A percentile compares a stretch with the other conserved stretches of the same genome.
Evolutionary conservation across 2,888 invertebrate genomes (phyloP).

Genomic region (Carabus problematicus): DNA sequence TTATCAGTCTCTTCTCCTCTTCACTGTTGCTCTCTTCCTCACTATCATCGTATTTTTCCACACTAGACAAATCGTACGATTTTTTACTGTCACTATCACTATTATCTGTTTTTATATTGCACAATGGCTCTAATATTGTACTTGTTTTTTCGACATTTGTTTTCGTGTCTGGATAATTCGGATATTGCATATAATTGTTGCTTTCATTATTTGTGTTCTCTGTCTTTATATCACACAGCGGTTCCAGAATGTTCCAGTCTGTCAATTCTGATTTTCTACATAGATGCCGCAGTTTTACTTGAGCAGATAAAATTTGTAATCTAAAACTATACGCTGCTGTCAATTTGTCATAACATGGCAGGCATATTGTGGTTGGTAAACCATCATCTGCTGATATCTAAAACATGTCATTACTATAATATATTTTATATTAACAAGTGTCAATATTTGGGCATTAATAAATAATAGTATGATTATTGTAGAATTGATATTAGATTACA

Average conservation of each 20-base stretch:
- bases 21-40: neutral
- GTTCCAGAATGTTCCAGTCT: no score
- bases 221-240: no score
- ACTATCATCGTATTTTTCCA: neutral
- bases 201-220: no score
- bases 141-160: neutral
- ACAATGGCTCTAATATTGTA: neutral
- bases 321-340: neutral
- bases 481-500: neutral
- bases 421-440: neutral
- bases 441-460: neutral
- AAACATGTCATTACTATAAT: neutral
- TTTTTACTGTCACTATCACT: neutral
- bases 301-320: conserved; percentile 5
- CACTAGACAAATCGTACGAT: neutral
- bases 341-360: conserved; percentile 2
- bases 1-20: neutral
- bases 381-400: conserved; percentile 5
- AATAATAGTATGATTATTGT: neutral
- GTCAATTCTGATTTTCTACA: no score
- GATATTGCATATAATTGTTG: no score
- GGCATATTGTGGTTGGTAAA: conserved; percentile 3
- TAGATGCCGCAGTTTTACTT: neutral
- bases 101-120: neutral
- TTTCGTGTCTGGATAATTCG: no score